Base-by-base conservation (phyloP, 2,888 invertebrate genomes). In the Acanthosoma haemorrhoidale region DNA sequence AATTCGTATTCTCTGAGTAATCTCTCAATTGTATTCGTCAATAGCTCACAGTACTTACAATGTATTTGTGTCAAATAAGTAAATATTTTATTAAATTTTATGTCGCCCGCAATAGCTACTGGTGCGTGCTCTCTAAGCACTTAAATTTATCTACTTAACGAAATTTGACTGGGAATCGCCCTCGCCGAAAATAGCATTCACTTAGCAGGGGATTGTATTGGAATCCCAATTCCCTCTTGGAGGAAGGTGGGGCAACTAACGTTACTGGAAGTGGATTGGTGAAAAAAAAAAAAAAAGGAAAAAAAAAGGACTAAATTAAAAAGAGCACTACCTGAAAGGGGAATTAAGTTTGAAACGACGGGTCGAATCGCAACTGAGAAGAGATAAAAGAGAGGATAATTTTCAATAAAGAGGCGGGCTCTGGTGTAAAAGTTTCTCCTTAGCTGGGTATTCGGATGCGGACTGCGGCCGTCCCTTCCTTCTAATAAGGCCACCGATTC, bases 321-420 rank as follows among this genome's bases (percentile, higher is more conserved):
- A 51, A 51, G 51, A 51, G 25, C 13, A 51, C 51, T 25, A 43
- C 43, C 43, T 43, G 43, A 43, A 21, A 25, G 5, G 51, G 51
- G 51, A 25, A 51, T 51, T 51, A 51, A 51, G 51, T 51, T 51
- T 51, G 51, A 51, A 51, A 51, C 51, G 51, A 25, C 51, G 51
- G 51, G 25, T n/a, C 5, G 25, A 51, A 51, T 51, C 29, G 51
- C 29, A 51, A 51, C 51, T 21, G 51, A 51, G 51, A 51, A 51
- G 51, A 51, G 51, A 51, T 51, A 51, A 51, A 51, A 51, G 51
- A 51, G 25, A 51, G 51, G 51, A 51, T 51, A 51, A 51, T 51
- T 51, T 51, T 51, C 51, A 51, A 51, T 51, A 51, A 51, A 51
- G 51, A 25, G 51, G 51, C n/a, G n/a, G n/a, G 21, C 25, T n/a